Conservation (phyloP, 1,140 invertebrate genomes). For the Platorchestia sp. region DNA sequence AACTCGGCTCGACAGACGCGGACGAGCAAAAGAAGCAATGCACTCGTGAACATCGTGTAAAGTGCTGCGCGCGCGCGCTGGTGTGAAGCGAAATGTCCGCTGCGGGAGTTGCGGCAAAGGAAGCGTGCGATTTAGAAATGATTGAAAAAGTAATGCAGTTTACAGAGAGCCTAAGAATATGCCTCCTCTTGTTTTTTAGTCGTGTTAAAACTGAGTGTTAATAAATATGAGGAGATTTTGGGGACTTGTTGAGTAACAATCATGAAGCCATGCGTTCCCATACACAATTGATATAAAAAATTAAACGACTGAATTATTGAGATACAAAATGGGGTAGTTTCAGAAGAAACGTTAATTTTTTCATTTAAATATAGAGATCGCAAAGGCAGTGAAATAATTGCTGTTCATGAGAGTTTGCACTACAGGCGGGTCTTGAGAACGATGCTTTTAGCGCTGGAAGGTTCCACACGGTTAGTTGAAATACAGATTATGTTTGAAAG, state of each 20-base stretch:
- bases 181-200: background rate
- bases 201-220: background rate
- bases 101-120: no score
- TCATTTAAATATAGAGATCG: background rate
- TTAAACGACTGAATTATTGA: background rate
- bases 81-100: background rate
- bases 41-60: background rate
- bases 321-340: background rate
- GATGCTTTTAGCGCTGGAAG: no score
- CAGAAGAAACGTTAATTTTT: background rate
- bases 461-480: no score
- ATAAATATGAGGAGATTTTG: background rate
- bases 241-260: background rate
- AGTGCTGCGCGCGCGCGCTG: background rate
- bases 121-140: background rate
- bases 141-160: background rate
- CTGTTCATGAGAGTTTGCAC: background rate
- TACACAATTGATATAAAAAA: background rate
- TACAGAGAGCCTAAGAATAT: background rate
- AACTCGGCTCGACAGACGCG: background rate
- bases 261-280: background rate
- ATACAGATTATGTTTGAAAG: no score
- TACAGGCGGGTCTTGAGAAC: background rate
- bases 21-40: background rate
- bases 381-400: background rate